Conservation (phyloP, 2,113 vertebrate species). For the Silurus glanis region DNA sequence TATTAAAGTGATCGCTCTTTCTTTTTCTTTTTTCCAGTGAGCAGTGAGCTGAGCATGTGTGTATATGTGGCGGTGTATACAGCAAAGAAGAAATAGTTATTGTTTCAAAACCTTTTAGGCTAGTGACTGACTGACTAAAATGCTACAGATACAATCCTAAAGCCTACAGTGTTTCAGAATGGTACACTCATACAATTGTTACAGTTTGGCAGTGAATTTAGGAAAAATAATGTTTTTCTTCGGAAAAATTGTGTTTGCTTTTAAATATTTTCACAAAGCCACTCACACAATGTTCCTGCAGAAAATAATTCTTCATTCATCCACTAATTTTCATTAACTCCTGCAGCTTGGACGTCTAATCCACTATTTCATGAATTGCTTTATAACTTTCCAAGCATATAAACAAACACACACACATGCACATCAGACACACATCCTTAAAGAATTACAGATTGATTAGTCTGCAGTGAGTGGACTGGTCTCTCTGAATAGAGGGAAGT, state of each 20-base stretch:
- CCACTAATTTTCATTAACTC: neutral
- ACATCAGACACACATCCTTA: slow-evolving; percentile 4
- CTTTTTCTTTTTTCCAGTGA: neutral
- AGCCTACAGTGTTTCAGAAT: neutral
- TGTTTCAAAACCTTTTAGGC: neutral
- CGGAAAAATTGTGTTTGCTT: neutral
- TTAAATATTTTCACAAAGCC: neutral
- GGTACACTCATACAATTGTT: neutral
- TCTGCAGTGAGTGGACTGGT: slow-evolving; percentile 16
- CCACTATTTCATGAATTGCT: neutral
- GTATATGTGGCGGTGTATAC: neutral
- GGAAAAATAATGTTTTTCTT: neutral
- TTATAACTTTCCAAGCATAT: neutral
- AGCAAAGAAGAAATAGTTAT: neutral
- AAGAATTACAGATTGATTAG: slow-evolving; percentile 51
- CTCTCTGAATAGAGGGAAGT: slow-evolving; percentile 53
- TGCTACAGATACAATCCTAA: neutral
- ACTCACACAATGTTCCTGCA: neutral
- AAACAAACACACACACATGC: neutral
- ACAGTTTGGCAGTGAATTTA: neutral
- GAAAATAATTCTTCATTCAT: neutral
- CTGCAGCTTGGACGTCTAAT: neutral
- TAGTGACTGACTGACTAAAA: neutral
- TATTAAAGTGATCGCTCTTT: neutral
- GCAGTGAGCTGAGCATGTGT: neutral